These are phyloP conservation scores for Scolopax rusticola DNA, from an alignment of 2,797 vertebrate genomes.

Conservation along the genomic window DNA sequence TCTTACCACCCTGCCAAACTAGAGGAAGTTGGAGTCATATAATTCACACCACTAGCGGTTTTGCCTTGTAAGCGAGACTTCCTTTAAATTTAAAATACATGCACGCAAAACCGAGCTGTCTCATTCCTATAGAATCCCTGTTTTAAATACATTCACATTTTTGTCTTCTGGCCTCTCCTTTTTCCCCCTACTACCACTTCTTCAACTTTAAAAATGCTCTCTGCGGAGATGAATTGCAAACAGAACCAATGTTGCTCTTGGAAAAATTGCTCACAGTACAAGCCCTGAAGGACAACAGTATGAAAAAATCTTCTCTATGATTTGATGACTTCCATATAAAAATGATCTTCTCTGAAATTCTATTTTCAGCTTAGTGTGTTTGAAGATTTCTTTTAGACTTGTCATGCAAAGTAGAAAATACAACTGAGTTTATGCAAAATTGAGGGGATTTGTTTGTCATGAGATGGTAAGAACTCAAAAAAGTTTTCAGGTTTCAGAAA, in stretches of 20 bases:
- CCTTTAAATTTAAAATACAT: constrained; percentile 61
- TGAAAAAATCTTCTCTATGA: constrained; percentile 13
- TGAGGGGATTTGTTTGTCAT: background rate
- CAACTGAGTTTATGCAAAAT: background rate
- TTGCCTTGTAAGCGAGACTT: constrained; percentile 77
- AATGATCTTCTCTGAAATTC: background rate
- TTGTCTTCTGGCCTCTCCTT: background rate
- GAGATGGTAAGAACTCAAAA: background rate
- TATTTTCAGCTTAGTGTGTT: constrained; percentile 16
- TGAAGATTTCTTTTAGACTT: background rate
- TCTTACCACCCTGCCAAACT: constrained; percentile 60
- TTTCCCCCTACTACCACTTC: background rate
- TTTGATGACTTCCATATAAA: constrained; percentile 63
- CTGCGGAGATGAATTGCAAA: constrained; percentile 36
- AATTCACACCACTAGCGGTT: constrained; percentile 70
- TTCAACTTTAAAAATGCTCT: constrained; percentile 29
- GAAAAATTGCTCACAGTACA: constrained; percentile 17
- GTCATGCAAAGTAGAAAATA: background rate
- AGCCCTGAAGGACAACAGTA: constrained; percentile 21
- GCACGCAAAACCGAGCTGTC: background rate
- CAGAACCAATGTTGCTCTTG: constrained; percentile 52
- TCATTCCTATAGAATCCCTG: background rate
- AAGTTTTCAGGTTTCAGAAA: background rate
- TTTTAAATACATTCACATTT: background rate
- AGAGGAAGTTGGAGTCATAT: constrained; percentile 61